Evolutionary conservation across 1,140 invertebrate species (phyloP), one percentile per base, ranked within the genome.

Genomic region (Delia radicum): DNA sequence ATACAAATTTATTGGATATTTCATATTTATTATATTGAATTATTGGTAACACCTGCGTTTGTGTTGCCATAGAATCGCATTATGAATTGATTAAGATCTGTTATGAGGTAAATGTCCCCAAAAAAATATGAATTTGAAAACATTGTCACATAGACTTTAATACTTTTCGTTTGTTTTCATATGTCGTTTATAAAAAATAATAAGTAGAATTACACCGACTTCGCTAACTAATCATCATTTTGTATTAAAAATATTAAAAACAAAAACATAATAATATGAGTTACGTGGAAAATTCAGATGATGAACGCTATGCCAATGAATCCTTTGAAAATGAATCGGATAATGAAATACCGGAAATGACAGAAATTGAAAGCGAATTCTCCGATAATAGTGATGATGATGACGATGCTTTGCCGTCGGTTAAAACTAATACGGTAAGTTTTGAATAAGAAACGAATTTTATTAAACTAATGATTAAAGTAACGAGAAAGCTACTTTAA

Each of bases 281-380:
- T 8, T 28, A 62, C 24, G 27, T 31, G 55, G 71, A 72, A 24
- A 37, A 72, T 75, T 74, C 76, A 7, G 76, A 77, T 75, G 76
- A 77, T 33, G 76, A 77, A 3, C 67, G 31, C 13, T 77, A 77
- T 33, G 76, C 63, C 6, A 74, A 77, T 24, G 76, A 77, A 31
- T 72, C 76, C 7, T 77, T 77, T 62, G 75, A 76, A 24, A 74
- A 76, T 37, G 75, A 76, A 42, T 72, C 72, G 18, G 76, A 77
- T 61, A 75, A 8, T 24, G 73, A 74, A 61, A 61, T 77, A 21
- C 76, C 73, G 0, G 75, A 76, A 69, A 55, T 74, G 13, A 48
- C 72, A 3, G 73, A 71, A 55, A 31, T 63, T 29, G 75, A 71
- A 18, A 74, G 65, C 74, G 73, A 74, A 6, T 61, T 31, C 27